Evolutionary conservation across 2,797 vertebrate species (phyloP), one percentile per base, ranked within the genome.

Genomic region (Dendrocincla tyrannina): DNA sequence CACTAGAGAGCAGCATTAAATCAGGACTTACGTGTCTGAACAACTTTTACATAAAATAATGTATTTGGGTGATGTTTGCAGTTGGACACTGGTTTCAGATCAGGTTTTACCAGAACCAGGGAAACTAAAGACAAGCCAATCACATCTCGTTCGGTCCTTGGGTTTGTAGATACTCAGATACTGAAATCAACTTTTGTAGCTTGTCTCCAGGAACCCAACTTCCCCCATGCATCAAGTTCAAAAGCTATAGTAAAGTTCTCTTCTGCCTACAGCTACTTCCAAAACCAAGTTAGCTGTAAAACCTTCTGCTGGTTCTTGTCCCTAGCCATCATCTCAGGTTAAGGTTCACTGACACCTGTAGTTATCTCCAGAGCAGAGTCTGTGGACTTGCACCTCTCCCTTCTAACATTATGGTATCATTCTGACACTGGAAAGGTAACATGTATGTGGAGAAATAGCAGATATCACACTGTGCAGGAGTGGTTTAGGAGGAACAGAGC

Each of bases 1-100:
- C 98, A 85, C 96, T 87, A 97, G 98, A 96, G 96, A 91, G 95
- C 95, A 98, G 96, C 58, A 96, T 46, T 88, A 88, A 68, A 88
- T 85, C 63, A 28, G 11, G 10, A 16, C 85, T 92, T 69, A 13
- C 1, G 10, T 74, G 20, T 62, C 73, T 46, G 72, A 35, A 56
- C 13, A 55, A n/a, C 24, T 49, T 47, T 19, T n/a, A 44, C 50
- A 28, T 64, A 44, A 67, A 74, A 11, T 11, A 47, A 49, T 64
- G 22, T n/a, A 15, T 77, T 49, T 39, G 9, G 18, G 22, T 70
- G n/a, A 22, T 42, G 42, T 63, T 85, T 78, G 35, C 44, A 35
- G 41, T 27, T 68, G n/a, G 33, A 66, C 9, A 7, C 32, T 69
- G 32, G 5, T 46, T 89, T 83, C 32, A 30, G 42, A 47, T 27